Conservation (phyloP, 2,113 vertebrate genomes). For the Gallinago jamesoni region DNA sequence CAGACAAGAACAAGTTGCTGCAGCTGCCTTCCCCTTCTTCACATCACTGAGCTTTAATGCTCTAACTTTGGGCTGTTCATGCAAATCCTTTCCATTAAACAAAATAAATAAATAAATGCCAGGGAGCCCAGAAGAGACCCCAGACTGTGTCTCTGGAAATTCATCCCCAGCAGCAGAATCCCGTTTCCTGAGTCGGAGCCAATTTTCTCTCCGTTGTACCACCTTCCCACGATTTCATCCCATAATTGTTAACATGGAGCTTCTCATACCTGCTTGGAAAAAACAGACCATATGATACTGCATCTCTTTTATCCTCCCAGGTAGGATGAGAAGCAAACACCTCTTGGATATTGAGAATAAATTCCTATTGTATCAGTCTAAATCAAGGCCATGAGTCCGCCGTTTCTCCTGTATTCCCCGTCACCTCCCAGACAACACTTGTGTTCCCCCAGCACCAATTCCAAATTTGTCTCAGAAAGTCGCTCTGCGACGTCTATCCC, state of each 20-base stretch:
- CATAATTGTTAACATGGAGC: constrained; percentile 30
- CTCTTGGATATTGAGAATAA: constrained; percentile 11
- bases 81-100: constrained; percentile 50
- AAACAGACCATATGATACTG: neutral
- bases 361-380: constrained; percentile 2
- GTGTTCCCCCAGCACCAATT: neutral
- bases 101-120: neutral
- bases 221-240: constrained; percentile 45
- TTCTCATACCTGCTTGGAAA: constrained; percentile 41
- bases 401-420: neutral
- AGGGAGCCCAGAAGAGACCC: constrained; percentile 32
- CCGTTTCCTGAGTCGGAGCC: constrained; percentile 41
- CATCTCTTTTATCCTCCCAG: constrained; percentile 47
- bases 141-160: constrained; percentile 55
- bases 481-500: neutral
- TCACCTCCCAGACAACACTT: neutral
- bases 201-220: constrained; percentile 20
- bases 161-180: constrained; percentile 44
- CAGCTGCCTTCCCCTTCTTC: neutral
- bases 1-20: neutral
- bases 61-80: constrained; percentile 41
- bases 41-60: constrained; percentile 15
- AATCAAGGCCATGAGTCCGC: neutral
- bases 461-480: neutral
- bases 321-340: constrained; percentile 30